These are phyloP conservation scores for Cotesia congregata DNA, from an alignment of 2,888 invertebrate genomes.

Conservation along the genomic window DNA sequence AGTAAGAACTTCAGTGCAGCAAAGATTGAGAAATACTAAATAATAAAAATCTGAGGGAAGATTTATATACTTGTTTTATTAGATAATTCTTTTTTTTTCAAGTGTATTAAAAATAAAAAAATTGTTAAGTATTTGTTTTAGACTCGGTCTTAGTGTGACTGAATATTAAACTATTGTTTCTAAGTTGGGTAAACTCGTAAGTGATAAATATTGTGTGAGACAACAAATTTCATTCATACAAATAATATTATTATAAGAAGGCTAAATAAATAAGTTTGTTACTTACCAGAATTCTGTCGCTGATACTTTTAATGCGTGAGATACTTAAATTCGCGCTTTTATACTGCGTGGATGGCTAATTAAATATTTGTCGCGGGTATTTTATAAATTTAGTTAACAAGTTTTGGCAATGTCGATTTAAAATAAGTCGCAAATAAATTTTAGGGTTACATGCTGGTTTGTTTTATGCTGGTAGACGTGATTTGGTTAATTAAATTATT, in stretches of 20 bases:
- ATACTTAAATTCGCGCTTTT: conserved; percentile 46
- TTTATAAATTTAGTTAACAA: conserved; percentile 35
- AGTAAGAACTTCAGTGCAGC: background rate
- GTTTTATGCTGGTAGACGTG: conserved; percentile 58
- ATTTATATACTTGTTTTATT: background rate
- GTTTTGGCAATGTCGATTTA: background rate
- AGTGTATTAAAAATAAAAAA: background rate
- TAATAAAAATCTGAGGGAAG: background rate
- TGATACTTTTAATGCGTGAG: conserved; percentile 30
- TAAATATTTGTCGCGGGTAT: conserved; percentile 58
- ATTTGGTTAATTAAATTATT: conserved; percentile 6
- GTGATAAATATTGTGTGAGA: background rate
- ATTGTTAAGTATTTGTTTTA: background rate
- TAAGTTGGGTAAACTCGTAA: background rate
- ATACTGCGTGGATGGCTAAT: conserved; percentile 53
- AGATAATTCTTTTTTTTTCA: background rate
- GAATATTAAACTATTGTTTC: background rate
- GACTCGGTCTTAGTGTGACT: background rate
- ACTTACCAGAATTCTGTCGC: background rate
- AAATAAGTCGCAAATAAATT: background rate
- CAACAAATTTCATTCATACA: background rate
- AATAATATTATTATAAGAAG: background rate
- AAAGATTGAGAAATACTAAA: background rate
- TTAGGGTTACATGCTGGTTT: conserved; percentile 44
- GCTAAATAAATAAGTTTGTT: background rate